Base-by-base conservation (phyloP, 2,797 vertebrate genomes). In the Potorous gilbertii region DNA sequence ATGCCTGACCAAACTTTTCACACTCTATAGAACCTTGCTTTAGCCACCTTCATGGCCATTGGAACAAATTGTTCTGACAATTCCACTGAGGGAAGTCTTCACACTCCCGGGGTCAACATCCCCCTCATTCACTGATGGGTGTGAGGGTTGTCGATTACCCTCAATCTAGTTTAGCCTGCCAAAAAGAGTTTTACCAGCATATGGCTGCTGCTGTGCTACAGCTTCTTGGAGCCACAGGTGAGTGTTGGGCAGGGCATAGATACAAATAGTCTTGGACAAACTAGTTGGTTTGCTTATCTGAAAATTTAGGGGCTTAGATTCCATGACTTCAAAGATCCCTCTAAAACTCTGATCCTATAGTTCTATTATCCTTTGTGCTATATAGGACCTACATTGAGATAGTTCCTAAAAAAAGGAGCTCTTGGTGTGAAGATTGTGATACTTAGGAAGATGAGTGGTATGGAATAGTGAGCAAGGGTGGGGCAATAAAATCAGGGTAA, bases 381-480 rank as follows among this genome's bases (percentile, higher is more conserved):
- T 24, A 46, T 50, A 87, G 24, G 66, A 46, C 66, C n/a, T 87
- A 10, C 0, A 87, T 27, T 87, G 40, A 87, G 18, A 18, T 46
- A 87, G n/a, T 5, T 74, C 62, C 62, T 40, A 28, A n/a, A n/a
- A 74, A 74, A 40, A n/a, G 9, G 93, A 55, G 56, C 4, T 56
- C 93, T 95, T 56, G 3, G 9, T 27, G 89, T n/a, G 55, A 34
- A 54, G 94, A 54, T 46, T 11, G 0, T n/a, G 89, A 40, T 52
- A 9, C 3, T 27, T 92, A 74, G 54, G 21, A 54, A 56, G 94
- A 91, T 91, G 0, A 3, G 14, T 3, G 18, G 93, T 29, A 56
- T 1, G n/a, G 13, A 96, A 95, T 3, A 97, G 95, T 54, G 54
- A 46, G 56, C 66, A 56, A 87, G 46, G 90, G 5, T 12, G 55